Evolutionary conservation across 1,140 invertebrate genomes (phyloP).

Genomic region (Drosophila subobscura): DNA sequence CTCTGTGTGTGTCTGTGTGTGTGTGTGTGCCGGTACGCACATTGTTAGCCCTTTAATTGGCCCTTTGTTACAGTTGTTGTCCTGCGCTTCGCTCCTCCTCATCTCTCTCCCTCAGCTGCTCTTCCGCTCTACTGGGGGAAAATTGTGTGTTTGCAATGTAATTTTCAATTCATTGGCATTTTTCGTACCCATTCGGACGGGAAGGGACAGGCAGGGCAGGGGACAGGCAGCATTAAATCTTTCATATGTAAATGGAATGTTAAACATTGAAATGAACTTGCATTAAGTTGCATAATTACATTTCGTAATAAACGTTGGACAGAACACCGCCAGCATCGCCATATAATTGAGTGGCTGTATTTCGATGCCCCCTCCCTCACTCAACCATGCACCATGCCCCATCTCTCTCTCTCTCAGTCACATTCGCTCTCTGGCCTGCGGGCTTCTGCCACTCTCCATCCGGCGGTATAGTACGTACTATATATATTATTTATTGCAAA

Average conservation of each 20-base stretch:
- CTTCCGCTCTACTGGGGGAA: background rate
- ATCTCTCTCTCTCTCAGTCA: slow-evolving; percentile 5
- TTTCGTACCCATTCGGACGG: slow-evolving; percentile 25
- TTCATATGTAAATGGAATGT: slow-evolving; percentile 79
- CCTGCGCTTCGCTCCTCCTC: slow-evolving; percentile 3
- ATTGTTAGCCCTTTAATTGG: slow-evolving; percentile 81
- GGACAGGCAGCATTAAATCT: slow-evolving; percentile 61
- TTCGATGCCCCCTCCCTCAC: too few species aligned
- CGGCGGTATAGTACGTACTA: slow-evolving; percentile 24
- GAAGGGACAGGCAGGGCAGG: background rate
- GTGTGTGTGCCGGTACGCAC: slow-evolving; percentile 25
- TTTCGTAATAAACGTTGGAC: slow-evolving; percentile 64
- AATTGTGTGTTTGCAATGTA: slow-evolving; percentile 30
- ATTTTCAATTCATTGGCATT: slow-evolving; percentile 64
- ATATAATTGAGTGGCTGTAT: slow-evolving; percentile 51
- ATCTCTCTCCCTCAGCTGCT: background rate
- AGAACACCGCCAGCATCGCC: background rate
- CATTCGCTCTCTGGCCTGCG: slow-evolving; percentile 8
- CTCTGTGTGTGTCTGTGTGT: too few species aligned
- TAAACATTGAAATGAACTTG: slow-evolving; percentile 80
- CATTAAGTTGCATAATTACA: slow-evolving; percentile 81
- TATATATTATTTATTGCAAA: slow-evolving; percentile 69
- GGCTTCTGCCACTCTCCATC: slow-evolving; percentile 7
- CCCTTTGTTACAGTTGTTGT: slow-evolving; percentile 74
- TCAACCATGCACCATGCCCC: background rate